These are phyloP conservation scores for Phrynocephalus forsythii DNA, from an alignment of 2,797 vertebrate genomes.

Conservation along the genomic window DNA sequence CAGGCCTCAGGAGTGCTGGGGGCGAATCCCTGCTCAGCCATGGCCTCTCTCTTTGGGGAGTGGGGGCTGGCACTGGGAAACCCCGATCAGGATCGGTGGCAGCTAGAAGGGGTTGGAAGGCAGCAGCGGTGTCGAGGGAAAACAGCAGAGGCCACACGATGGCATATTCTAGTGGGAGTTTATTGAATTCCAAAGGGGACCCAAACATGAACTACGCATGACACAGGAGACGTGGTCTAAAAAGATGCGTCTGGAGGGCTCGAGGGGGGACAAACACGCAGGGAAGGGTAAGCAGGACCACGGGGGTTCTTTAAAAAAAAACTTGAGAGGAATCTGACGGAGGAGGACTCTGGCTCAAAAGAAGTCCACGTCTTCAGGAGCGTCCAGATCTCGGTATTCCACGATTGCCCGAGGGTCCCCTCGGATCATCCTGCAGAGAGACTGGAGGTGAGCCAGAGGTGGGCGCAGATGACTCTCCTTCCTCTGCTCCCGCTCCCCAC, in stretches of 20 bases:
- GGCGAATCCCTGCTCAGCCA: too few species aligned
- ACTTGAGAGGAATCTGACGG: rapidly evolving
- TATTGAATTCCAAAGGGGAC: slow-evolving; percentile 19
- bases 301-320: not conserved
- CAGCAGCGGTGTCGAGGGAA: too few species aligned
- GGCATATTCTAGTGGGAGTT: not conserved
- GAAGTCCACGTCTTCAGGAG: slow-evolving; percentile 93
- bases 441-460: not conserved
- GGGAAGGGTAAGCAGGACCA: too few species aligned
- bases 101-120: not conserved
- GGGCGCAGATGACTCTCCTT: rapidly evolving
- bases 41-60: too few species aligned
- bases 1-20: too few species aligned
- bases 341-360: slow-evolving; percentile 76
- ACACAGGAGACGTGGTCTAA: not conserved
- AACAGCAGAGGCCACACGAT: rapidly evolving
- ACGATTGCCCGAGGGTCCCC: slow-evolving; percentile 94
- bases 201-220: not conserved
- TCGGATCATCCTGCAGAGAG: slow-evolving; percentile 84
- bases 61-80: too few species aligned
- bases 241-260: not conserved
- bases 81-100: too few species aligned
- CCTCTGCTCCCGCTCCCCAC: too few species aligned
- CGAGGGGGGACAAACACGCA: rapidly evolving
- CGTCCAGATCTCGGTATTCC: slow-evolving; percentile 92